Percentiles rank a stretch among this genome's conserved stretches.
Conservation (phyloP, 1,140 invertebrate genomes). For the Sitobion miscanthi region DNA sequence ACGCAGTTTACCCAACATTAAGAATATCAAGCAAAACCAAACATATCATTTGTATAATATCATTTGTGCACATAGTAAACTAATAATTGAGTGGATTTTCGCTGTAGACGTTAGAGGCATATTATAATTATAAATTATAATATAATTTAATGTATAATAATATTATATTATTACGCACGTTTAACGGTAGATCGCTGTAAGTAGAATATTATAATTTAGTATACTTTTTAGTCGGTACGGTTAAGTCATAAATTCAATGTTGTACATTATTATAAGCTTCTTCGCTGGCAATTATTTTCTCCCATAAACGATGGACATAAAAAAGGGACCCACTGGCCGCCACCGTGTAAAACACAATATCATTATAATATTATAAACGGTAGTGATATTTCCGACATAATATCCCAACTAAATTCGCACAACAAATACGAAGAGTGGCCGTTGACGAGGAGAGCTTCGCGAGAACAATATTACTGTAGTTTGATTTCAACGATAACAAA, state of each 20-base stretch:
- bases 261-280: not conserved
- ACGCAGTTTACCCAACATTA: constrained; percentile 28
- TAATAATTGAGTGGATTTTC: constrained; percentile 25
- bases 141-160: not conserved
- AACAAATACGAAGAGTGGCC: not conserved
- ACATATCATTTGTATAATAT: constrained; percentile 55
- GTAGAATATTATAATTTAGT: not conserved
- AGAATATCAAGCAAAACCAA: constrained; percentile 54
- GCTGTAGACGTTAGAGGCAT: constrained; percentile 13
- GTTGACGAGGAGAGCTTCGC: not conserved
- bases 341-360: not conserved
- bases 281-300: not conserved
- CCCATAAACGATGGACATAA: not conserved
- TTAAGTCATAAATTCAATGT: not conserved
- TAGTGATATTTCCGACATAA: not conserved
- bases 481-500: not conserved
- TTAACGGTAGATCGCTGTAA: not conserved
- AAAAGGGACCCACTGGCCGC: not conserved
- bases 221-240: not conserved
- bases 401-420: not conserved
- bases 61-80: constrained; percentile 47
- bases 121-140: not conserved
- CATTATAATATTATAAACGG: not conserved
- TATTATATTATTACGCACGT: not conserved
- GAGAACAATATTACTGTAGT: not conserved